These are phyloP conservation scores for Parapsyche elsis DNA, from an alignment of 1,140 invertebrate species.

Conservation along the genomic window DNA sequence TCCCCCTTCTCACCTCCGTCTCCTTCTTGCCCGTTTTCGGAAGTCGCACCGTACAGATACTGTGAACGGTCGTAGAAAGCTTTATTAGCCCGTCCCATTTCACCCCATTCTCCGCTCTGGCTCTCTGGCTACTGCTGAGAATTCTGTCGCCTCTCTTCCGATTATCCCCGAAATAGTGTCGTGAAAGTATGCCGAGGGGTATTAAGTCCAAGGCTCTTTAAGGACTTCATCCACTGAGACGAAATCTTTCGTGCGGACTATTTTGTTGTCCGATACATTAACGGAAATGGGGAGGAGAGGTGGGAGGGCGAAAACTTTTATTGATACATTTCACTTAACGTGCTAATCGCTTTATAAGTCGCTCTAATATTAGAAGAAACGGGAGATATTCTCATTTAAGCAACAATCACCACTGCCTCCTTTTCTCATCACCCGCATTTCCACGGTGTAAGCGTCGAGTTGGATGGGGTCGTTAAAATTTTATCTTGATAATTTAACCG, in stretches of 20 bases:
- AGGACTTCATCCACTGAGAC: constrained; percentile 35
- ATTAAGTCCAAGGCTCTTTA: constrained; percentile 26
- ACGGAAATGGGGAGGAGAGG: not conserved
- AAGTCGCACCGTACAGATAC: constrained; percentile 31
- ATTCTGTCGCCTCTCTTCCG: constrained; percentile 28
- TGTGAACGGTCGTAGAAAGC: constrained; percentile 25
- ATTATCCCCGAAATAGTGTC: constrained; percentile 46
- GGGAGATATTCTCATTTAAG: not conserved
- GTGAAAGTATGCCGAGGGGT: constrained; percentile 40
- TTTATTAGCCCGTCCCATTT: constrained; percentile 31
- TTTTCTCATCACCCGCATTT: not conserved
- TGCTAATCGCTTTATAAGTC: constrained; percentile 38
- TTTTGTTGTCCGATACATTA: constrained; percentile 41
- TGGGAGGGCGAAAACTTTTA: constrained; percentile 24
- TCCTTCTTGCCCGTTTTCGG: not conserved
- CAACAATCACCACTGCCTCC: not conserved
- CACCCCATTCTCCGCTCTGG: not conserved
- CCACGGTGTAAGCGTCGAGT: not conserved
- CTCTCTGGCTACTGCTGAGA: not conserved
- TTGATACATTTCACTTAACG: constrained; percentile 42
- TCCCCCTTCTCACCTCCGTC: not conserved
- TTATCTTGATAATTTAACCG: constrained; percentile 24
- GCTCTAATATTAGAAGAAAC: constrained; percentile 15
- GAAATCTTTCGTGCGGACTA: constrained; percentile 34
- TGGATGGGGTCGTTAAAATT: constrained; percentile 13